These are phyloP conservation scores for Catotricha subobsoleta DNA, from an alignment of 2,888 invertebrate genomes.

Conservation along the genomic window DNA sequence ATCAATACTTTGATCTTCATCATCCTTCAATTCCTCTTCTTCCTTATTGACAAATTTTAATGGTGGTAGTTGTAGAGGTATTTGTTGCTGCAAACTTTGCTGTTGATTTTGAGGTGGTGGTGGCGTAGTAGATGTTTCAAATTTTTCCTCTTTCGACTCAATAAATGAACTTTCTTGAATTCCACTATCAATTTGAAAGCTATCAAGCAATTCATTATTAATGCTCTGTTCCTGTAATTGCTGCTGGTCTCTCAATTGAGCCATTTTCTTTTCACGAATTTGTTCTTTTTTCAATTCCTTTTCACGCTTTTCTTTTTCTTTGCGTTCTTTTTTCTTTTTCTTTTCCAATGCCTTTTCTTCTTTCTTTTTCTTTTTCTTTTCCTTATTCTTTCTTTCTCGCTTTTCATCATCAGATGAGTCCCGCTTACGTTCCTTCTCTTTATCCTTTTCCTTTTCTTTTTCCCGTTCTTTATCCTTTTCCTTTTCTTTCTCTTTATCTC, in stretches of 20 bases:
- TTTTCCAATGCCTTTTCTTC: conserved; percentile 37
- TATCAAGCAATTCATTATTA: too few species aligned
- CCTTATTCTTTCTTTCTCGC: conserved; percentile 24
- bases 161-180: too few species aligned
- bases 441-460: conserved; percentile 6
- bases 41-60: neutral
- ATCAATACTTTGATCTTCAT: conserved; percentile 13
- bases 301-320: conserved; percentile 33
- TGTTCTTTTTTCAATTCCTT: conserved; percentile 28
- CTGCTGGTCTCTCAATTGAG: too few species aligned
- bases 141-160: too few species aligned
- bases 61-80: neutral
- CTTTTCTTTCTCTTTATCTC: conserved; percentile 14
- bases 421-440: conserved; percentile 12
- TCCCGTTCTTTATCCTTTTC: conserved; percentile 18
- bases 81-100: neutral
- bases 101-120: too few species aligned
- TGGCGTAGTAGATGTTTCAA: too few species aligned
- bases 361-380: conserved; percentile 34
- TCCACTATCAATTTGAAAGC: too few species aligned
- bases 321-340: conserved; percentile 29
- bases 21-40: conserved; percentile 1
- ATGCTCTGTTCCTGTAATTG: too few species aligned
- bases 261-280: conserved; percentile 13
- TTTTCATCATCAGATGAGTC: conserved; percentile 19